Evolutionary conservation across 1,140 invertebrate species (phyloP).

Genomic region (Cydia amplana): DNA sequence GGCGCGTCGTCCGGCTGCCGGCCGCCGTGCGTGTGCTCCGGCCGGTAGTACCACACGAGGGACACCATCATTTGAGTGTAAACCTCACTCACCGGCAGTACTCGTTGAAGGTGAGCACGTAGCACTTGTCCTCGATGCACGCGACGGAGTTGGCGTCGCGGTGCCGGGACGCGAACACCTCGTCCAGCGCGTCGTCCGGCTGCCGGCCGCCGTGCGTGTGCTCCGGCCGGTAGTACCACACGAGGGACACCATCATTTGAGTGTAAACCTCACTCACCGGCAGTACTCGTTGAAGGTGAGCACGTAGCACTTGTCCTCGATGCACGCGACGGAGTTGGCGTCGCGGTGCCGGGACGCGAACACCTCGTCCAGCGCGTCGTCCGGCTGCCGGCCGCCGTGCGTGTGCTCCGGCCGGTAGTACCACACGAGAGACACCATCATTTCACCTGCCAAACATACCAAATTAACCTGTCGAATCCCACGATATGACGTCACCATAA

Average conservation of each 20-base stretch:
- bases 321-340: conserved; percentile 97
- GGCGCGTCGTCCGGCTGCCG: conserved; percentile 87
- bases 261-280: conserved; percentile 83
- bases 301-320: conserved; percentile 98
- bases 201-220: conserved; percentile 94
- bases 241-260: conserved; percentile 89
- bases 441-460: conserved; percentile 86
- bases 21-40: conserved; percentile 96
- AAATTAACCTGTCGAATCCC: too few species aligned
- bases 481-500: too few species aligned
- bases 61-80: conserved; percentile 85
- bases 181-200: conserved; percentile 89
- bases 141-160: conserved; percentile 96
- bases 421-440: conserved; percentile 98
- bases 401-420: conserved; percentile 99
- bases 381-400: conserved; percentile 88
- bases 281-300: conserved; percentile 98
- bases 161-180: conserved; percentile 97
- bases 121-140: conserved; percentile 98
- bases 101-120: conserved; percentile 97
- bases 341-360: conserved; percentile 97
- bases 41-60: conserved; percentile 97
- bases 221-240: conserved; percentile 99
- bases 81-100: conserved; percentile 91
- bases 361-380: conserved; percentile 93